These are phyloP conservation scores for Branchipolynoe longqiensis DNA, from an alignment of 2,888 invertebrate genomes.

Conservation along the genomic window DNA sequence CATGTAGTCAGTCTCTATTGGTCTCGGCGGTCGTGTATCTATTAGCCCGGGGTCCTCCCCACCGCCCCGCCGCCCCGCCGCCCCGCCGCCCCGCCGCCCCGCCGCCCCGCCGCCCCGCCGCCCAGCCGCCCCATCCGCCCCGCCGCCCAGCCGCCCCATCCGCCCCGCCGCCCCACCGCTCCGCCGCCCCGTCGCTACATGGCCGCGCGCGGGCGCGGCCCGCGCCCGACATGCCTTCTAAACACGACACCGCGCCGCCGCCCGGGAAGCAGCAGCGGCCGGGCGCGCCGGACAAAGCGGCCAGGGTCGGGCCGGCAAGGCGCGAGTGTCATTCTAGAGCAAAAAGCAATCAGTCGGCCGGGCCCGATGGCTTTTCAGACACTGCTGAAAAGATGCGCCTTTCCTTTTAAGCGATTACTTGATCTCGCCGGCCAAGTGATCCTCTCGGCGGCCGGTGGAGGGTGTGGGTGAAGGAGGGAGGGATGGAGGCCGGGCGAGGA, in stretches of 20 bases:
- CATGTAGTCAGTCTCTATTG: conserved; percentile 46
- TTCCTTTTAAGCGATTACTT: conserved; percentile 55
- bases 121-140: background rate
- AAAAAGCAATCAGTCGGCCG: conserved; percentile 28
- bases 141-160: background rate
- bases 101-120: too few relatives aligned
- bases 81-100: background rate
- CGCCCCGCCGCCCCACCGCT: too few relatives aligned
- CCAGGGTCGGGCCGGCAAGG: conserved; percentile 22
- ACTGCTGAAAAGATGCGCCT: conserved; percentile 39
- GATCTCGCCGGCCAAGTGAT: conserved; percentile 36
- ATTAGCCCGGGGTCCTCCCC: conserved; percentile 16
- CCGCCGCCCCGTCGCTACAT: background rate
- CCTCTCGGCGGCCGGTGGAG: conserved; percentile 12
- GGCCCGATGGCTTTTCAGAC: conserved; percentile 43
- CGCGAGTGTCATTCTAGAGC: conserved; percentile 50
- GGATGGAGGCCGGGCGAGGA: background rate
- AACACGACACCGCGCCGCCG: background rate
- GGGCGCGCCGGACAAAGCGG: conserved; percentile 25
- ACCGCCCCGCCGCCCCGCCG: background rate
- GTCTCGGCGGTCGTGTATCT: conserved; percentile 34
- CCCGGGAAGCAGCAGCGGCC: background rate
- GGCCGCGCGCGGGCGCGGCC: background rate
- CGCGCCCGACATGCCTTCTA: background rate
- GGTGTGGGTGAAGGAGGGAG: background rate